Base-by-base conservation (phyloP, 2,797 vertebrate species). In the Oceanodroma leucorhoa region DNA sequence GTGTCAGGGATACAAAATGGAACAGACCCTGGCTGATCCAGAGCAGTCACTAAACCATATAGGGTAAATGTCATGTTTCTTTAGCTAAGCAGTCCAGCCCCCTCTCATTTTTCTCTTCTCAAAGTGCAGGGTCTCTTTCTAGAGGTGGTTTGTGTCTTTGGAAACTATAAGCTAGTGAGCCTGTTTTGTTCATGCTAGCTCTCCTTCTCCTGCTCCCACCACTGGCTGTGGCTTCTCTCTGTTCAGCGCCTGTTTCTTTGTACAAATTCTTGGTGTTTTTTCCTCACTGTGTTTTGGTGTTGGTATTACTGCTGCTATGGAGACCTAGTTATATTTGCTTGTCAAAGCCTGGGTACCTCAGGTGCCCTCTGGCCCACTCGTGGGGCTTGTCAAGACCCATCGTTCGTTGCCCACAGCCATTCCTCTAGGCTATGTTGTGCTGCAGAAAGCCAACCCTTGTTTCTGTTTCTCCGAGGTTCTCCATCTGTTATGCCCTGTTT, bases 351-450 rank as follows among this genome's bases (percentile, higher is more conserved):
- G 54, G 21, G 5, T 73, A 34, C 27, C 19, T 72, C 7, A 9
- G 45, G 38, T 93, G 73, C 41, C 27, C 26, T 73, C 53, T 81
- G 51, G 38, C 16, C 55, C 54, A 38, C 72, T 27, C 4, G 0
- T 43, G 54, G 61, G 71, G 38, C 12, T 89, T 46, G n/a, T 70
- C 32, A 46, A 11, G 79, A 67, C 65, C 12, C 10, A 6, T 41
- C 0, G 2, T 67, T 69, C 1, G 0, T 67, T 79, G 73, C 69
- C 41, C 22, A 19, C 2, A n/a, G 79, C 30, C 2, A 1, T 76
- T 83, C 30, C 58, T 72, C 27, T 58, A 46, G 83, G 65, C 67
- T 79, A 2, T 29, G 11, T 65, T 58, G 26, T 62, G 66, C 51
- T 80, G 55, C 48, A 77, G 61, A 80, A 89, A 57, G 57, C 43